phyloP scores from a whole-genome alignment of 1,140 invertebrate genomes.

The Acromyrmex charruanus region DNA sequence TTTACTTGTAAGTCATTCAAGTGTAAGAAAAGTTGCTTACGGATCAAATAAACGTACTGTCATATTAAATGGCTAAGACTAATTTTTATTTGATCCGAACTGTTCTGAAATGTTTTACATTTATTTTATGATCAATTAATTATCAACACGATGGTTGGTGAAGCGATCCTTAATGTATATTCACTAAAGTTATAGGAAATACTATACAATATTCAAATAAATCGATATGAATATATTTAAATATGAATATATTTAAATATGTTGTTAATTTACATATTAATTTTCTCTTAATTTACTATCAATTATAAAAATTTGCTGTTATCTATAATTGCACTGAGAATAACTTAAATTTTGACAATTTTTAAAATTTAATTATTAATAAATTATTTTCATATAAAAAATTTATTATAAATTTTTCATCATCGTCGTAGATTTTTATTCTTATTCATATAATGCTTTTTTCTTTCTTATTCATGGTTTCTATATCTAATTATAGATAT shows the following conservation, averaged over 20 bases:
- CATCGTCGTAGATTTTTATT: neutral
- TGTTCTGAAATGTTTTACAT: neutral
- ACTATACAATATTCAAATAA: neutral
- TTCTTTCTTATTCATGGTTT: neutral
- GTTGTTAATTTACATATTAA: neutral
- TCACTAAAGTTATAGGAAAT: neutral
- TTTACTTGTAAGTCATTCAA: neutral
- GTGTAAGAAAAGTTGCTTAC: constrained; percentile 16
- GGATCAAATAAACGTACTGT: neutral
- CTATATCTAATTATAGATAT: neutral
- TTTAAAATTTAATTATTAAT: neutral
- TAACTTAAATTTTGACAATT: neutral
- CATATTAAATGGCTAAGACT: neutral
- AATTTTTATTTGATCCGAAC: neutral
- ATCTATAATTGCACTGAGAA: neutral
- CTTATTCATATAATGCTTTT: too few species aligned
- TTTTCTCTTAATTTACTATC: too few species aligned
- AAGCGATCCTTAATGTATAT: neutral
- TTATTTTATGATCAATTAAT: constrained; percentile 3
- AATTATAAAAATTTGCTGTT: neutral
- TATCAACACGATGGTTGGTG: neutral
- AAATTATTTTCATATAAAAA: neutral
- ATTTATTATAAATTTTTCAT: constrained; percentile 1
- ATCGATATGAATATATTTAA: neutral
- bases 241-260: neutral